Evolutionary conservation across 2,113 vertebrate genomes (phyloP), one percentile per base, ranked within the genome.

Genomic region (Sialia sialis): DNA sequence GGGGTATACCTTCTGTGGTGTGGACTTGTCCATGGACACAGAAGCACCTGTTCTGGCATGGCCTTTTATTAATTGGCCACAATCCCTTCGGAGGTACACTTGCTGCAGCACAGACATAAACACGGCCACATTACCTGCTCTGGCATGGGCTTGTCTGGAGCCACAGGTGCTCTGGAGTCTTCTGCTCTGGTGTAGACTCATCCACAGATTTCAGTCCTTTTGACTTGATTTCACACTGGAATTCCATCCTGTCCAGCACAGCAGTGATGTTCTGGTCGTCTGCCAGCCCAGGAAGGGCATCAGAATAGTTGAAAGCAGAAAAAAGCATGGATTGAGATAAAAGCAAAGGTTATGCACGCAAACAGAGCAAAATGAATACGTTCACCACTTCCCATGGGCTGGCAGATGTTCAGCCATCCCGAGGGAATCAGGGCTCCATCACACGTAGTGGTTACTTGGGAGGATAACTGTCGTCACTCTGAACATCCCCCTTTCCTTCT

Each of bases 321-420:
- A 36, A 22, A 83, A 60, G 4, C 9, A 27, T 23, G 46, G 20
- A 9, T 41, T 68, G 54, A 48, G 23, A 21, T 60, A 30, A 41
- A 76, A 44, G 6, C 9, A 52, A 18, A 46, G 43, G 25, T 26
- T 76, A 21, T 0, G 0, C 30, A 5, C 13, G 23, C 43, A 56
- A 27, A 20, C 15, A 39, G 13, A 44, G 3, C 16, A 75, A 52
- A 75, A 29, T 18, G 27, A 36, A 41, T 55, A 9, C 10, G 6
- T 62, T 55, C 17, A 22, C 14, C 15, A 6, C 41, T 68, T 76
- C 30, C 25, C 2, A 3, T 41, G 39, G 39, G 46, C 48, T 36
- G 5, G 34, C 62, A 39, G 16, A 17, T 89, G 29, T 76, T 76
- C 20, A 69, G 26, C 34, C 25, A 18, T 60, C 54, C 11, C 23